Percentiles rank a stretch among this genome's conserved stretches.
Evolutionary conservation across 53 echinoderm and acorn worm genomes (phyloP).

Genomic region (Actinopyga echinites): DNA sequence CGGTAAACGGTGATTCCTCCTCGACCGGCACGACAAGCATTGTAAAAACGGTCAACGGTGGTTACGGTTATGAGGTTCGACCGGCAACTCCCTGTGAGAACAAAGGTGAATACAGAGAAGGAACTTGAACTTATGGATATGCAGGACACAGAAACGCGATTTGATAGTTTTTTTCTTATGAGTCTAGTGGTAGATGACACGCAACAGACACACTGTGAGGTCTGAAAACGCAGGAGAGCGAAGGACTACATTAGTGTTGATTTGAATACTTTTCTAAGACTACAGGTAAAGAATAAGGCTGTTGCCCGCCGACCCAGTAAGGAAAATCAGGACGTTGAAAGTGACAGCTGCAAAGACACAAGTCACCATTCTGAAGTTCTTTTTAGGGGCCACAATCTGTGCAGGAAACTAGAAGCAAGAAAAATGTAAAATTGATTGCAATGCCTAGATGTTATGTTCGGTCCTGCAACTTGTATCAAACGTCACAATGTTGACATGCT

Average conservation of each 20-base stretch:
- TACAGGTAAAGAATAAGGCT: background rate
- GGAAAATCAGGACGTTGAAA: background rate
- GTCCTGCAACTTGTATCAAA: too few species aligned
- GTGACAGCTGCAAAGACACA: background rate
- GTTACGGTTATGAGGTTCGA: background rate
- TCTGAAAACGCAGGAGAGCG: background rate
- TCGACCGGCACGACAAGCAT: conserved; percentile 1
- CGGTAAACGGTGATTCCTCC: background rate
- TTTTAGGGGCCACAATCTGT: too few species aligned
- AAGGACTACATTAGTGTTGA: background rate
- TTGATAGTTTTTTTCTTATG: background rate
- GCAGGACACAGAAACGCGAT: background rate
- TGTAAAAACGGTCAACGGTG: background rate
- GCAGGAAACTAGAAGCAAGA: too few species aligned
- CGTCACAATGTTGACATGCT: too few species aligned
- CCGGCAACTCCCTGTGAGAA: too few species aligned
- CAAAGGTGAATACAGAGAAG: background rate
- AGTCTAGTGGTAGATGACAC: conserved; percentile 9
- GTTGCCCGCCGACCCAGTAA: background rate
- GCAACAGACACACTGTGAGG: background rate
- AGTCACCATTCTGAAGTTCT: background rate
- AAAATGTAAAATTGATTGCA: too few species aligned
- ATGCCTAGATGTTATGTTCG: too few species aligned
- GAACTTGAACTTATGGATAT: background rate
- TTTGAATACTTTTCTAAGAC: background rate